These are phyloP conservation scores for Osmerus mordax DNA, from an alignment of 2,113 vertebrate genomes.

Conservation along the genomic window DNA sequence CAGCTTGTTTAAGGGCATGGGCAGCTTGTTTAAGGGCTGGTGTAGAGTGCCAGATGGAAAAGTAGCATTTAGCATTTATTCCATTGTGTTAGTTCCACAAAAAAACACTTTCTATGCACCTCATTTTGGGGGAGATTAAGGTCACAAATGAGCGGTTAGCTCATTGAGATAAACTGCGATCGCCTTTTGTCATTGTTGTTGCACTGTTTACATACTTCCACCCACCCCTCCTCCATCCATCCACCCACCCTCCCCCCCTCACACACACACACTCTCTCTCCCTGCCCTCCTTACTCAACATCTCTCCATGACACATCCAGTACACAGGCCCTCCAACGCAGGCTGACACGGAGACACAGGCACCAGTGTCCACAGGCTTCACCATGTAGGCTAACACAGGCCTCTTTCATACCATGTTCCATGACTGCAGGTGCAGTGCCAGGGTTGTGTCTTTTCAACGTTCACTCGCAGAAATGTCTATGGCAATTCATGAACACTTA, in stretches of 20 bases:
- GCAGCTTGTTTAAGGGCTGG: background rate
- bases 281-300: conserved; percentile 19
- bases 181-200: no score
- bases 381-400: conserved; percentile 52
- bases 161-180: background rate
- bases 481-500: conserved; percentile 40
- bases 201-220: no score
- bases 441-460: conserved; percentile 42
- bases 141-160: background rate
- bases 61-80: no score
- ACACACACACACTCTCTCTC: no score
- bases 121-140: no score
- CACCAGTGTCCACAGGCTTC: conserved; percentile 51
- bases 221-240: no score
- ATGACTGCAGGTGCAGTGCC: conserved; percentile 56
- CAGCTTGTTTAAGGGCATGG: background rate
- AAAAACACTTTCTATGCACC: no score
- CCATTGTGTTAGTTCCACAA: no score
- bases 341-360: conserved; percentile 56
- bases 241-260: no score
- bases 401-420: conserved; percentile 59
- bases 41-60: no score
- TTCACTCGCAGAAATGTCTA: conserved; percentile 35
- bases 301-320: conserved; percentile 38
- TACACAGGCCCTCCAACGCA: conserved; percentile 35